Evolutionary conservation across 2,888 invertebrate species (phyloP).

Genomic region (Diaphora mendica): DNA sequence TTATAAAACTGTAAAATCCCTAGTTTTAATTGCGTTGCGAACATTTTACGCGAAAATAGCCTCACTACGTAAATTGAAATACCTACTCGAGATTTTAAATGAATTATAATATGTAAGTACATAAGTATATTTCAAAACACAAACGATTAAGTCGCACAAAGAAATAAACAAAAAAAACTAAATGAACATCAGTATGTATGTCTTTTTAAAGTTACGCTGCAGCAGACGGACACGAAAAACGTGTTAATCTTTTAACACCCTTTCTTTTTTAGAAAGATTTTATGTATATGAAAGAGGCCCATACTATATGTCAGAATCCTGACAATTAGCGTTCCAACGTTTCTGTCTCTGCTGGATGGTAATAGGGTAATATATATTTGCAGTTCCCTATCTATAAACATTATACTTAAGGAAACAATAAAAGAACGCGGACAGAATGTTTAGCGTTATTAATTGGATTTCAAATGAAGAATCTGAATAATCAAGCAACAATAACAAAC

Average conservation of each 20-base stretch:
- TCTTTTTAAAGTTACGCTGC: background rate
- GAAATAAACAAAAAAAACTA: background rate
- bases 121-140: background rate
- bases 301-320: background rate
- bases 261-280: background rate
- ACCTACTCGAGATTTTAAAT: too few species aligned
- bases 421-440: conserved; percentile 6
- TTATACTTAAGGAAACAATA: background rate
- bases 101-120: too few species aligned
- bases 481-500: background rate
- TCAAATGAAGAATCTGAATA: background rate
- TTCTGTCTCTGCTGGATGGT: background rate
- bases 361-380: background rate
- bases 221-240: background rate
- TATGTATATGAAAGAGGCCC: background rate
- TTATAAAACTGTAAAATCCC: too few species aligned
- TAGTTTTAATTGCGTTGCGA: too few species aligned
- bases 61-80: too few species aligned
- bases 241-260: background rate
- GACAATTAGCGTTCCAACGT: background rate
- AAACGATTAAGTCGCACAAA: too few species aligned
- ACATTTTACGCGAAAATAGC: too few species aligned
- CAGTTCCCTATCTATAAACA: background rate
- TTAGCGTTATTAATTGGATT: background rate
- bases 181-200: background rate